Base-by-base conservation (phyloP, 2,797 vertebrate species). In the Gymnodraco acuticeps region DNA sequence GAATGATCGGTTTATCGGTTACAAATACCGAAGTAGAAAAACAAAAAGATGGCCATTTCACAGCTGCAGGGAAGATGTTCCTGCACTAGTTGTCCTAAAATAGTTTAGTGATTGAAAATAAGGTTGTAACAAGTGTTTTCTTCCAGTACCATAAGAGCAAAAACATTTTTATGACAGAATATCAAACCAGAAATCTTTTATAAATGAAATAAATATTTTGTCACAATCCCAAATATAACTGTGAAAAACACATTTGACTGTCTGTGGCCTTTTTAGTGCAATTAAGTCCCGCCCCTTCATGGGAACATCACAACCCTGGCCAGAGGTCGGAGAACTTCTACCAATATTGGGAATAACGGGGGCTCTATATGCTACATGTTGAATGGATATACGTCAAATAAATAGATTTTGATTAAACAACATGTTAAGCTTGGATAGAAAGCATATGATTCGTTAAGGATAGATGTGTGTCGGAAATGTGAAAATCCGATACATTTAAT, bases 61-160 rank as follows among this genome's bases (percentile, higher is more conserved):
- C 84, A 90, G 72, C 80, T 89, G 84, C 47, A 23, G 15, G 48
- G 64, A 83, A 92, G 83, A 91, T 90, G 86, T 84, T 67, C 8
- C 27, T 53, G 66, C 53, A 74, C 52, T 14, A 43, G 43, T 15
- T 61, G 43, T 58, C 73, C 42, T 64, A 85, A 50, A 52, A 69
- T 42, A 27, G 43, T 31, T 81, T 50, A 60, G 53, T n/a, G 31
- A 65, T 52, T 51, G 23, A 53, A 16, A 43, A 38, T 38, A 4
- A 5, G 55, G 73, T 71, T 61, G 38, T 69, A 23, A 70, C n/a
- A 5, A 46, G n/a, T 16, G 33, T 54, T 74, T 69, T 59, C 13
- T 60, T 52, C 56, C 4, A n/a, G 2, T 10, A n/a, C n/a, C 16
- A 14, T 38, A 38, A 50, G 3, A 50, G 7, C 0, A 1, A 3